phyloP scores from a whole-genome alignment of 2,113 vertebrate genomes.

The Apteryx owenii region DNA sequence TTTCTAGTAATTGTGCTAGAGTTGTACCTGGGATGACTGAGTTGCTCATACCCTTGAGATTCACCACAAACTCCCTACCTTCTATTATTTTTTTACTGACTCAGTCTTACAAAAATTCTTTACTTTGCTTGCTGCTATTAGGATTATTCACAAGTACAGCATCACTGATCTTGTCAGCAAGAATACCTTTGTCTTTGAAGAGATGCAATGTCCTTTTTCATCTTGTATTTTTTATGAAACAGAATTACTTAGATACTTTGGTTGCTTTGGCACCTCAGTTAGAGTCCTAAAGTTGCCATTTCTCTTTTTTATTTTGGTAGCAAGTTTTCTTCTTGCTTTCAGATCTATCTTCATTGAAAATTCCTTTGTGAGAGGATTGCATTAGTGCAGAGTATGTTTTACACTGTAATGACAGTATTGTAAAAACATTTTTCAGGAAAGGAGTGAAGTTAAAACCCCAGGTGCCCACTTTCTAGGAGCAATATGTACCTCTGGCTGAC shows the following conservation, averaged over 20 bases:
- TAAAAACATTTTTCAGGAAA: background rate
- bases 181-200: background rate
- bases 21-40: background rate
- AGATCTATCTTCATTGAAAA: background rate
- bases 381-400: background rate
- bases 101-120: background rate
- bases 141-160: background rate
- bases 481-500: background rate
- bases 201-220: background rate
- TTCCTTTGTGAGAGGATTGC: background rate
- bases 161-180: background rate
- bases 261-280: background rate
- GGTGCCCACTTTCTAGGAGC: background rate
- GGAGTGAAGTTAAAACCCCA: background rate
- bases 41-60: background rate
- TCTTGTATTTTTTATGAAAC: background rate
- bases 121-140: background rate
- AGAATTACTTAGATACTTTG: background rate
- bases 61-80: background rate
- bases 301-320: background rate
- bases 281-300: background rate
- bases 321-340: background rate
- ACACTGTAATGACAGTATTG: background rate
- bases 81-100: background rate
- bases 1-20: background rate